Evolutionary conservation across 2,888 invertebrate genomes (phyloP), one percentile per base, ranked within the genome.

Genomic region (Osmoderma eremita): DNA sequence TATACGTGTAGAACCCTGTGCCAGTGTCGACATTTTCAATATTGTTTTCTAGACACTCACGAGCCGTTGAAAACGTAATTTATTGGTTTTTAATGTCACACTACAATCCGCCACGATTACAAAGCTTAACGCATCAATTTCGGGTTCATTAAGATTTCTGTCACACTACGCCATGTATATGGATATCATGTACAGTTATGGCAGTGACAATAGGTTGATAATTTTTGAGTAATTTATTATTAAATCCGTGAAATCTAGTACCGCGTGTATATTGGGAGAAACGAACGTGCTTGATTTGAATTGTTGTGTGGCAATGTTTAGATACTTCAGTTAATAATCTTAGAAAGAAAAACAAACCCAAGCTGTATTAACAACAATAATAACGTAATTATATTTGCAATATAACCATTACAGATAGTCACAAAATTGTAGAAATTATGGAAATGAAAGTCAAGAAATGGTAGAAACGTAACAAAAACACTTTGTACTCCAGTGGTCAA

Each of bases 41-140:
- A 61, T 30, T 30, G 30, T 48, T 61, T 61, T 36, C 36, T 30
- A 30, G 17, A 30, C 45, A 12, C 30, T 61, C 30, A 30, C 56
- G 22, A 20, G 24, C 56, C 30, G 58, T 61, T 24, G 48, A 61
- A 17, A 61, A 13, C 15, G 45, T 61, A 61, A 61, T 61, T 61
- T 61, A 61, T 61, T 45, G 58, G 24, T 45, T 22, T 61, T 61
- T 61, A 61, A 48, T 61, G 58, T 61, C 58, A n/a, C 41, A 56
- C 38, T 56, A 56, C 42, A 56, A 20, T 22, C 45, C 24, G 58
- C 45, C 58, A 61, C 45, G 58, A 61, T 45, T 45, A 61, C 17
- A 20, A 24, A 18, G n/a, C 6, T 61, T 61, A 61, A 61, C 48
- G 45, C 30, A 3, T n/a, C 17, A 15, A 45, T 48, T 45, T 45